Evolutionary conservation across 2,797 vertebrate species (phyloP).

Genomic region (Petrocephalus schoutedeni): DNA sequence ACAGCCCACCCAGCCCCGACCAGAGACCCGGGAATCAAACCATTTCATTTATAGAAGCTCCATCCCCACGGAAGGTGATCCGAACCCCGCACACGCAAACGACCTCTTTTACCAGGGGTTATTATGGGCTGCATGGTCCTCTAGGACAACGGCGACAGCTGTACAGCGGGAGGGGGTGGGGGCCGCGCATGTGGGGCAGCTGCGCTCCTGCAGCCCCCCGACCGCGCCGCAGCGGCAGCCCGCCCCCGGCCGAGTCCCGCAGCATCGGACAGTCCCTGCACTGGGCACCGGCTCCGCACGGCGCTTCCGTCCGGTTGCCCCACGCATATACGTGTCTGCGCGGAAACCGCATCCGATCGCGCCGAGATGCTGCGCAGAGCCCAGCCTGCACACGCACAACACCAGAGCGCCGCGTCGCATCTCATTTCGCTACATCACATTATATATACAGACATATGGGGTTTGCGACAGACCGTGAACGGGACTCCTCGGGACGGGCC

Average conservation of each 20-base stretch:
- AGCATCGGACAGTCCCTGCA: neutral
- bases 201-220: neutral
- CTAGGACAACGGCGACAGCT: neutral
- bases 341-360: neutral
- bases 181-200: neutral
- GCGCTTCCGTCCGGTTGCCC: neutral
- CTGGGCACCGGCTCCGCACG: neutral
- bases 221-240: neutral
- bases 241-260: neutral
- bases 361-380: neutral
- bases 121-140: neutral
- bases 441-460: neutral
- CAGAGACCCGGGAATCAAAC: neutral
- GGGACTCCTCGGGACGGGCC: constrained; percentile 24
- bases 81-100: neutral
- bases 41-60: neutral
- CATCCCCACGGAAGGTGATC: neutral
- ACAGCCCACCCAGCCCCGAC: neutral
- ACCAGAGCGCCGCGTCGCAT: neutral
- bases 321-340: neutral
- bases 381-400: neutral
- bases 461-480: constrained; percentile 45
- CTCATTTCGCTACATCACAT: neutral
- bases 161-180: neutral
- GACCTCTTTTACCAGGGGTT: neutral